Base-by-base conservation (phyloP, 2,113 vertebrate species). In the Eptesicus fuscus region DNA sequence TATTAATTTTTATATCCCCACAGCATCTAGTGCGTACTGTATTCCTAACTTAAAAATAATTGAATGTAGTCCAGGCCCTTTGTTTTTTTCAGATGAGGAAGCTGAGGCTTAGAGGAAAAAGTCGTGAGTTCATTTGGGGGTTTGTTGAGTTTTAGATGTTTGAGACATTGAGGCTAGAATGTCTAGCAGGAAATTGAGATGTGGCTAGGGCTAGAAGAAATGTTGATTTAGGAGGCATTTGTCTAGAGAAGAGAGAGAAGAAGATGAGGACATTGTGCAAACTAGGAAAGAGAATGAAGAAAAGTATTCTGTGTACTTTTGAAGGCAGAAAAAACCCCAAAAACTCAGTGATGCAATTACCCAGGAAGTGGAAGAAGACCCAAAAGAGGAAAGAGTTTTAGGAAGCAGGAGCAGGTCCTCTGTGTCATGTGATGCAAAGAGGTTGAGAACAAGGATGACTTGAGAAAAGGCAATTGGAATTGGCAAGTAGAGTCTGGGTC, bases 81-180 rank as follows among this genome's bases (percentile, higher is more conserved):
- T 89, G 37, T 70, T 92, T 97, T 95, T 70, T 90, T 25, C 4
- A 32, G 63, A 59, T 89, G 74, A 90, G 65, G 47, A 82, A 59
- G 83, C 32, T 28, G 35, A 88, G 76, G 56, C 63, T 93, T 91
- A 67, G 37, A 93, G 42, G 44, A 89, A 95, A 92, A 94, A 65
- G 65, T 90, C 77, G 61, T 20, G 9, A 65, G 70, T 92, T 89
- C 30, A 82, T 88, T 88, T 83, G 32, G 59, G 67, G 37, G 16
- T 90, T 74, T 91, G 28, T 61, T 95, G 74, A 93, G 32, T 89
- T 89, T 92, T 65, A 91, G 32, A 65, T 83, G 28, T 87, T 83
- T 87, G 84, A 95, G 71, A 82, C 40, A n/a, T 40, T 12, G 14
- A 80, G 11, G n/a, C 30, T 93, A 42, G 70, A 87, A 70, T 86